Evolutionary conservation across 2,113 vertebrate genomes (phyloP).

Genomic region (Campylomormyrus tamandua): DNA sequence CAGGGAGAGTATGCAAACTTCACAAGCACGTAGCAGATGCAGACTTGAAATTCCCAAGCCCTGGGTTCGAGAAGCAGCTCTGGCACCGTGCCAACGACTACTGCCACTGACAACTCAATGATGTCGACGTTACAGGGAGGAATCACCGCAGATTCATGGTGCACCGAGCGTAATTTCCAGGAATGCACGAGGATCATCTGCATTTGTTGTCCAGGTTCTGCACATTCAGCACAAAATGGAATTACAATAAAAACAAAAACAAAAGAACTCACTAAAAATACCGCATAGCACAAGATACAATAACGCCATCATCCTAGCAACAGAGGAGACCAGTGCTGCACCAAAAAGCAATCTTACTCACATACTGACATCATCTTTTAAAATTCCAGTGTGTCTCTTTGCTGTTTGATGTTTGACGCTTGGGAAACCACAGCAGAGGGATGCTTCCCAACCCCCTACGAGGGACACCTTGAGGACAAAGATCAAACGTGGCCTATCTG

Average conservation of each 20-base stretch:
- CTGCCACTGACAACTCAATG: not conserved
- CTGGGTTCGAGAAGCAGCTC: not conserved
- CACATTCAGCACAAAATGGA: not conserved
- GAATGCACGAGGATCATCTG: not conserved
- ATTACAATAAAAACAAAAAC: not conserved
- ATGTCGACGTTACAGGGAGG: not conserved
- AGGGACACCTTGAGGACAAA: not conserved
- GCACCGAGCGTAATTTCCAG: not conserved
- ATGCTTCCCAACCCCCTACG: not conserved
- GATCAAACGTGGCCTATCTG: not conserved
- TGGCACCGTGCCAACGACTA: not conserved
- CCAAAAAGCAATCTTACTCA: not conserved
- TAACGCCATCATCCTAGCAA: not conserved
- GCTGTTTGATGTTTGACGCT: not conserved
- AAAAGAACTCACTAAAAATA: not conserved
- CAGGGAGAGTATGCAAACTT: not conserved
- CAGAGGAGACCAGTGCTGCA: not conserved
- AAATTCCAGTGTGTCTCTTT: not conserved
- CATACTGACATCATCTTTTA: not conserved
- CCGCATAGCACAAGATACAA: not conserved
- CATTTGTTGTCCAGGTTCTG: not conserved
- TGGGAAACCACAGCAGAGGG: not conserved
- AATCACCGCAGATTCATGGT: not conserved
- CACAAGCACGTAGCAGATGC: not conserved
- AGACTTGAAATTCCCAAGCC: not conserved